Evolutionary conservation across 2,888 invertebrate species (phyloP).

Genomic region (Platycheirus albimanus): DNA sequence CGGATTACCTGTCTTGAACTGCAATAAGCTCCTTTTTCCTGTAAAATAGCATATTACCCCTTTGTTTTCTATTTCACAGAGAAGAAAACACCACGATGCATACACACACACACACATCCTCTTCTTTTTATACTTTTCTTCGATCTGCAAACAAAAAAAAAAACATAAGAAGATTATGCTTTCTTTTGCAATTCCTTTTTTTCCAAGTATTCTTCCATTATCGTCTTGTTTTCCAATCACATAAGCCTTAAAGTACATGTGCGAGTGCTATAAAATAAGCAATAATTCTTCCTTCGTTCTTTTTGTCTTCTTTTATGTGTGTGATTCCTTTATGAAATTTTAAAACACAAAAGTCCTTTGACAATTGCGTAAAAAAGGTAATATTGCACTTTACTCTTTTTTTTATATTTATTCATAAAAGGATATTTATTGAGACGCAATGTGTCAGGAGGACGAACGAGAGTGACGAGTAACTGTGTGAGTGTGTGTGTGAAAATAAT

Average conservation of each 20-base stretch:
- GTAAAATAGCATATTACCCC: not conserved
- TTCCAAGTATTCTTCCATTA: not conserved
- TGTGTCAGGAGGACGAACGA: conserved; percentile 5
- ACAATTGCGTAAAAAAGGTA: conserved; percentile 40
- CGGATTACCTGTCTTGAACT: conserved; percentile 42
- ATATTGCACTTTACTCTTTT: conserved; percentile 49
- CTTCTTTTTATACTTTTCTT: not conserved
- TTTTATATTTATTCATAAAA: conserved; percentile 21
- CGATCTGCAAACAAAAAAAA: too few species aligned
- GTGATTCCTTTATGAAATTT: conserved; percentile 30
- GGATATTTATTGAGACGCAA: conserved; percentile 38
- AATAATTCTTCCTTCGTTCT: too few species aligned
- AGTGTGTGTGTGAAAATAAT: too few species aligned
- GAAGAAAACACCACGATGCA: too few species aligned
- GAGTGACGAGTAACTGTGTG: not conserved
- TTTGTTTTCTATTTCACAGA: not conserved
- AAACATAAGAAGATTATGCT: not conserved
- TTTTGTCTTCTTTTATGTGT: not conserved
- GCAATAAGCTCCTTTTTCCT: conserved; percentile 55
- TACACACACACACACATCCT: too few species aligned
- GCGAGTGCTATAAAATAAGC: not conserved
- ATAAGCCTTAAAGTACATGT: not conserved
- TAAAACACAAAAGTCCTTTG: conserved; percentile 31
- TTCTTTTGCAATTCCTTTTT: not conserved
- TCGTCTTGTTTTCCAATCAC: conserved; percentile 20